phyloP scores from a whole-genome alignment of 2,888 invertebrate genomes.

The Ypsolopha scabrella region DNA sequence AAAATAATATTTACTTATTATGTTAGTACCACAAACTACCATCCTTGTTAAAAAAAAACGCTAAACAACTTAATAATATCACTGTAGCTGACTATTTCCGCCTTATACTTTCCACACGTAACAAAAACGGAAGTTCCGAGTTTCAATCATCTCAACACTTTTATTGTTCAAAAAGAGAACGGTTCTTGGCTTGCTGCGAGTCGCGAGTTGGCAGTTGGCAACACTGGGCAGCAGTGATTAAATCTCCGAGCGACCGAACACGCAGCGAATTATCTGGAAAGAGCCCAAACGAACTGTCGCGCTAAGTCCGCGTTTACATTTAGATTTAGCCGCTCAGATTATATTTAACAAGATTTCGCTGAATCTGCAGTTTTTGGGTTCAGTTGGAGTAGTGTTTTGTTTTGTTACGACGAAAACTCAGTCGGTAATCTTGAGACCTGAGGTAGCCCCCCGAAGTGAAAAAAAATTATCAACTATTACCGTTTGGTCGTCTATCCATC shows the following conservation, averaged over 20 bases:
- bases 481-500: no score
- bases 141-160: background rate
- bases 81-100: no score
- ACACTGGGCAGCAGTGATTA: slow-evolving; percentile 32
- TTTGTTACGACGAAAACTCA: no score
- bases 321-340: background rate
- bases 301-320: background rate
- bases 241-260: slow-evolving; percentile 41
- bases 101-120: no score
- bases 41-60: no score
- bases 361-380: background rate
- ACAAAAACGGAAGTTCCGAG: no score
- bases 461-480: no score
- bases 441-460: no score
- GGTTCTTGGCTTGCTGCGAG: background rate
- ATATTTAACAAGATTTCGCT: background rate
- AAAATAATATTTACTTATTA: no score
- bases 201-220: background rate
- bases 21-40: no score
- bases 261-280: slow-evolving; percentile 46
- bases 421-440: no score
- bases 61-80: no score
- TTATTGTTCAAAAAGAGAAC: background rate
- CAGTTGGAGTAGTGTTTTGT: background rate
- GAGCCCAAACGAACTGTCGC: slow-evolving; percentile 29